A percentile compares a stretch with the other conserved stretches of the same genome.
These are phyloP conservation scores for Isichthys henryi DNA, from an alignment of 2,113 vertebrate species.

Conservation along the genomic window DNA sequence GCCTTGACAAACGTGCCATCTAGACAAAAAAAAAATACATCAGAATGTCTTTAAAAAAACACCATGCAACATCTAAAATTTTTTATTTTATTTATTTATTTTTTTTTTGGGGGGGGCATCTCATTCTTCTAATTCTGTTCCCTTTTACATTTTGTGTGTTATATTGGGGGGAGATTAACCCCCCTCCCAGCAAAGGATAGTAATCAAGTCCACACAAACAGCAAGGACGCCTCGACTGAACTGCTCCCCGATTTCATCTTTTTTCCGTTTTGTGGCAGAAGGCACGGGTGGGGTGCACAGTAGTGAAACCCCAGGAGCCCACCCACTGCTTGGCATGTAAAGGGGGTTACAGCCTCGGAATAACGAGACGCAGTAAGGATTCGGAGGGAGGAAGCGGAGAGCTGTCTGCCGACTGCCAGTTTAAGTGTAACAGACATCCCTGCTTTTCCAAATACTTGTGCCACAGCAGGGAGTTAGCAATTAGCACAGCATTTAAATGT, in stretches of 20 bases:
- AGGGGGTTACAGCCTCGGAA: not conserved
- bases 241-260: slow-evolving; percentile 6
- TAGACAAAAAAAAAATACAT: not conserved
- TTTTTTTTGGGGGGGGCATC: not conserved
- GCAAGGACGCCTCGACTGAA: slow-evolving; percentile 15
- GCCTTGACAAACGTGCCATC: not conserved
- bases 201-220: not conserved
- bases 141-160: not conserved
- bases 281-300: not conserved
- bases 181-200: not conserved
- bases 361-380: not conserved
- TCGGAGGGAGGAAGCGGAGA: not conserved
- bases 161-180: not conserved
- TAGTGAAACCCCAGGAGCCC: not conserved
- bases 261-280: not conserved
- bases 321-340: slow-evolving; percentile 1
- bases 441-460: not conserved
- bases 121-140: not conserved
- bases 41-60: not conserved
- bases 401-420: not conserved
- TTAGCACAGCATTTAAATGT: not conserved
- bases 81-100: not conserved
- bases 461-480: not conserved
- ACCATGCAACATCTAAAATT: not conserved
- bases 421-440: not conserved